phyloP scores from a whole-genome alignment of 2,888 invertebrate genomes.

The Unio pictorum region DNA sequence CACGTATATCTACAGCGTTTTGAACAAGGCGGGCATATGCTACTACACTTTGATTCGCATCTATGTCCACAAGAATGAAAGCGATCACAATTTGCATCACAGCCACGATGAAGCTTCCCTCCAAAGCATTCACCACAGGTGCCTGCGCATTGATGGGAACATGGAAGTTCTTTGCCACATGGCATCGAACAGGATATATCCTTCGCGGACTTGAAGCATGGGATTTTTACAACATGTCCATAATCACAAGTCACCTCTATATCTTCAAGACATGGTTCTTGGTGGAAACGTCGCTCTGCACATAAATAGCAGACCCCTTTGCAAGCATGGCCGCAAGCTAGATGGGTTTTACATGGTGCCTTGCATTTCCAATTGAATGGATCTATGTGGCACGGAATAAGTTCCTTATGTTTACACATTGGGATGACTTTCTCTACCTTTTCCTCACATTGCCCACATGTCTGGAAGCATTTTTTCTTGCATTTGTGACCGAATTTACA shows the following conservation, averaged over 20 bases:
- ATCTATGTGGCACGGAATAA: constrained; percentile 6
- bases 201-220: too few relatives aligned
- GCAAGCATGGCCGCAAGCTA: constrained; percentile 9
- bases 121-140: not conserved
- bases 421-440: constrained; percentile 7
- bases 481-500: constrained; percentile 5
- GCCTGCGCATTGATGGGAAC: not conserved
- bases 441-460: constrained; percentile 12
- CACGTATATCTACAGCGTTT: too few relatives aligned
- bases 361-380: constrained; percentile 3
- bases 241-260: too few relatives aligned
- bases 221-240: too few relatives aligned
- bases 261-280: too few relatives aligned
- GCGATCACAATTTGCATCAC: not conserved
- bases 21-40: not conserved
- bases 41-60: constrained; percentile 2
- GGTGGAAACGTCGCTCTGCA: too few relatives aligned
- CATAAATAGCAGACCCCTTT: too few relatives aligned
- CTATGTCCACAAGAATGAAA: constrained; percentile 2
- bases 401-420: constrained; percentile 9
- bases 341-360: constrained; percentile 3
- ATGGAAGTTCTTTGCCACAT: too few relatives aligned
- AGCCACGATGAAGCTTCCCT: not conserved
- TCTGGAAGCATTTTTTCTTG: constrained; percentile 3
- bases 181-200: too few relatives aligned